Base-by-base conservation (phyloP, 2,888 invertebrate genomes). In the Drosophila melanosoma region DNA sequence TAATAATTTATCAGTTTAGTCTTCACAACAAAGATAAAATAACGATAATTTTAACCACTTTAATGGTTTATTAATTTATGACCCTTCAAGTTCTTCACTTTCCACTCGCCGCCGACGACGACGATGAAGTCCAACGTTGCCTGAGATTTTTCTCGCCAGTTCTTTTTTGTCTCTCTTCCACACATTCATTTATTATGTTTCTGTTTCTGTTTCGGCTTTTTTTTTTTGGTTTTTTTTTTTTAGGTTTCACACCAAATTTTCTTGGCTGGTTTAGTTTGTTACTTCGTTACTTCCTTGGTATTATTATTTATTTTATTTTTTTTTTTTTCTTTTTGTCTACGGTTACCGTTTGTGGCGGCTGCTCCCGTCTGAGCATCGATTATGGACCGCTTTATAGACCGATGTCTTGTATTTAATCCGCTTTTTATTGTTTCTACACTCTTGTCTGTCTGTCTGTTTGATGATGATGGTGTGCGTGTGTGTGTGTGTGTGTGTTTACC, bases 41-140 rank as follows among this genome's bases (percentile, higher is more conserved):
- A 88, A 91, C 90, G 92, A 93, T 93, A 92, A 92, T 92, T 91
- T 92, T 92, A 93, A 92, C 91, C 92, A 92, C 91, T 93, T 93
- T 93, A 93, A 93, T 93, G 93, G 93, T 92, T 93, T 93, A 93
- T 93, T 93, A 93, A 93, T 93, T 93, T 93, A 93, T 93, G 92
- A 91, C 91, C 92, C 92, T 92, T 92, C 92, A 92, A 91, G 91
- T 83, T 87, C 89, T 86, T 87, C 87, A 87, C 87, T 87, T 84
- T 84, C 88, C 89, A 87, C 88, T 82, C 86, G 71, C 79, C 76
- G 79, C 63, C 68, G 69, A 56, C 56, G 49, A 53, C 38, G 62
- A 65, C n/a, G 40, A 11, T 52, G 48, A 20, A 42, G 45, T 12
- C 20, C 26, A 49, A n/a, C 53, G 32, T 36, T 54, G 86, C 69